phyloP scores from a whole-genome alignment of 2,797 vertebrate species.

The Aldrovandia affinis region DNA sequence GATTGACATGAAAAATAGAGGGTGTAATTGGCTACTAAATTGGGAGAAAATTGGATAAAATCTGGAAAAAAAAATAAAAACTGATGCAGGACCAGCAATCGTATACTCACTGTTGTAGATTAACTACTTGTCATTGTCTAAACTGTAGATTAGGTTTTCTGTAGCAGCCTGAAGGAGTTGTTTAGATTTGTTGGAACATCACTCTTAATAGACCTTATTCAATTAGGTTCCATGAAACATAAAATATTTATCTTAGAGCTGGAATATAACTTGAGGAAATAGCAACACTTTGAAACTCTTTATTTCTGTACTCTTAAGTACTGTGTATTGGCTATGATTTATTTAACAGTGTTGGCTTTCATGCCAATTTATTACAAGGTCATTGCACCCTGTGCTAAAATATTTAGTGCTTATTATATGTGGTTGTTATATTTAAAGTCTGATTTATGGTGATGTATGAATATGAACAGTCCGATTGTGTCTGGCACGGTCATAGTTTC shows the following conservation, averaged over 20 bases:
- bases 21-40: too few relatives aligned
- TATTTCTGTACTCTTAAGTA: not conserved
- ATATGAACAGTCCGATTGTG: not conserved
- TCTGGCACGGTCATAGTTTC: not conserved
- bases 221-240: not conserved
- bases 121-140: not conserved
- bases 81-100: too few relatives aligned
- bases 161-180: not conserved
- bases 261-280: not conserved
- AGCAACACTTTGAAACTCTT: not conserved
- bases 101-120: too few relatives aligned
- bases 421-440: slow-evolving; percentile 5
- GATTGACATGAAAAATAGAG: too few relatives aligned
- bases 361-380: not conserved
- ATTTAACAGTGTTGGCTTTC: not conserved
- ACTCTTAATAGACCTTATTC: slow-evolving; percentile 22
- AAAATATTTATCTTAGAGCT: not conserved
- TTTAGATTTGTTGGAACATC: not conserved
- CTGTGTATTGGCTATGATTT: not conserved
- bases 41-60: too few relatives aligned
- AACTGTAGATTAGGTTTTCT: not conserved
- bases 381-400: not conserved
- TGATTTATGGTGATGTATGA: not conserved
- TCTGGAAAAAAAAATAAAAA: too few relatives aligned
- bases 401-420: not conserved